Evolutionary conservation across 2,113 vertebrate genomes (phyloP).

Genomic region (Rousettus leschenaultii): DNA sequence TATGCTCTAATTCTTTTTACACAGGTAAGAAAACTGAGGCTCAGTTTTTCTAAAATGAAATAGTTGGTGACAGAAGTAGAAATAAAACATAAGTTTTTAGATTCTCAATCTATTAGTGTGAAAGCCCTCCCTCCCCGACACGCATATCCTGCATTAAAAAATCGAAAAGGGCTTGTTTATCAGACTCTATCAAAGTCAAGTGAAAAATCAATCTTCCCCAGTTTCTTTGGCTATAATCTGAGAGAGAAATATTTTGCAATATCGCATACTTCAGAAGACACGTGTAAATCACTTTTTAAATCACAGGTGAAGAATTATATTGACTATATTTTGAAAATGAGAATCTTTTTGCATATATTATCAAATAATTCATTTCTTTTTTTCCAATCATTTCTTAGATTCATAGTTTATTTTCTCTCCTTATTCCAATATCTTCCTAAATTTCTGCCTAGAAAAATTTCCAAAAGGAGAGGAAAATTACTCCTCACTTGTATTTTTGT

Average conservation of each 20-base stretch:
- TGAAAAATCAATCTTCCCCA: not conserved
- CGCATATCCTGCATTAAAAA: not conserved
- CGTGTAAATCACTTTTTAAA: not conserved
- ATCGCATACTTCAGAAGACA: not conserved
- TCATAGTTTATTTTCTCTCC: not conserved
- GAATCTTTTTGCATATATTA: not conserved
- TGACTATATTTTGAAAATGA: not conserved
- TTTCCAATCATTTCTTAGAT: not conserved
- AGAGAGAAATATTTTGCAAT: not conserved
- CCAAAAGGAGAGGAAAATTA: slow-evolving; percentile 23
- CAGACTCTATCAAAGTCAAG: not conserved
- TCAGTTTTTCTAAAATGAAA: not conserved
- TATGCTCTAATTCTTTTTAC: not conserved
- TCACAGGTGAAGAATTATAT: not conserved
- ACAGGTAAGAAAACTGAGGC: not conserved
- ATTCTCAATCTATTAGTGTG: not conserved
- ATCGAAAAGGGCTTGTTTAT: not conserved
- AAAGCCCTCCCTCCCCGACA: not conserved
- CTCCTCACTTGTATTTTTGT: slow-evolving; percentile 37
- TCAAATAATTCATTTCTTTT: not conserved
- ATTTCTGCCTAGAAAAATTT: slow-evolving; percentile 28
- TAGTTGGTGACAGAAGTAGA: not conserved
- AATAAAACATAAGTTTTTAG: not conserved
- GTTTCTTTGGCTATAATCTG: not conserved
- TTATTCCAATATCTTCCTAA: not conserved